A percentile compares a stretch with the other conserved stretches of the same genome.
These are phyloP conservation scores for Lepidostoma basale DNA, from an alignment of 1,140 invertebrate species.

Conservation along the genomic window DNA sequence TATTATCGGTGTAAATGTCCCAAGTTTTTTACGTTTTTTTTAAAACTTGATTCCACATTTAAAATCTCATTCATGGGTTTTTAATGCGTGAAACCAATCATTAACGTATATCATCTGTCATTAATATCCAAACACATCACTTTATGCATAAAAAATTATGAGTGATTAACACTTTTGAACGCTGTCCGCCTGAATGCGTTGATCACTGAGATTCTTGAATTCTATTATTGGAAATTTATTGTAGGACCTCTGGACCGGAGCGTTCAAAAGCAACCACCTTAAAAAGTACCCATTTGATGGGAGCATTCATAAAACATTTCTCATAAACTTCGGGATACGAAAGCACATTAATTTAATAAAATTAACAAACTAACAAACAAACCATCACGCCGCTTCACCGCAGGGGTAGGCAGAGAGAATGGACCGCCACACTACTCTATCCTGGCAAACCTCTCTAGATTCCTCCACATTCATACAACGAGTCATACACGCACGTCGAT, in stretches of 20 bases:
- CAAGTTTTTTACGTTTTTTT: no score
- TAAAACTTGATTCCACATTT: no score
- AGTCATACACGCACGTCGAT: no score
- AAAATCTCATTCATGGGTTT: no score
- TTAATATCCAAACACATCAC: background rate
- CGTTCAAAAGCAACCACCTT: slow-evolving; percentile 17
- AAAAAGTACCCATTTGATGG: slow-evolving; percentile 23
- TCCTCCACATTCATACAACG: no score
- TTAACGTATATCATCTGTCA: slow-evolving; percentile 15
- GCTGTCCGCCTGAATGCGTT: slow-evolving; percentile 10
- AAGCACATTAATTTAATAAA: background rate
- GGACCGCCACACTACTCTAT: no score
- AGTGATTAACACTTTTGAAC: slow-evolving; percentile 14
- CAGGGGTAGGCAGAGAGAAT: no score
- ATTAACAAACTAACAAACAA: background rate
- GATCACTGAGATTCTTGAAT: slow-evolving; percentile 13
- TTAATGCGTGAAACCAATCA: no score
- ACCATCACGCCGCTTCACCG: no score
- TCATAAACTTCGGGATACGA: background rate
- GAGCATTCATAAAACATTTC: slow-evolving; percentile 6
- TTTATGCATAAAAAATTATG: background rate
- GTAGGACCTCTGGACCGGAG: background rate
- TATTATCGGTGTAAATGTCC: no score
- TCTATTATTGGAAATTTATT: slow-evolving; percentile 26
- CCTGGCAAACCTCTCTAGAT: no score